Evolutionary conservation across 2,797 vertebrate species (phyloP).

Genomic region (Loris lydekkerianus): DNA sequence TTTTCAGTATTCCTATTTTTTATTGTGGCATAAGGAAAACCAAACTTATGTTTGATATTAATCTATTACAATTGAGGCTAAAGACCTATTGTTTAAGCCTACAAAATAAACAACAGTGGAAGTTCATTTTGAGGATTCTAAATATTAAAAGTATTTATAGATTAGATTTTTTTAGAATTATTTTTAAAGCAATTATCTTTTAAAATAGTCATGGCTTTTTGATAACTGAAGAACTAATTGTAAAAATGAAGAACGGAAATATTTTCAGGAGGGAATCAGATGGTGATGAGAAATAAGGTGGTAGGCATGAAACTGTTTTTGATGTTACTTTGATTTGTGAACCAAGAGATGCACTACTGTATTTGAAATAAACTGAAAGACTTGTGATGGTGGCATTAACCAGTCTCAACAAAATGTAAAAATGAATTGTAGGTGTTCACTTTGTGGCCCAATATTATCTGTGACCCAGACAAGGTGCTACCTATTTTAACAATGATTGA

Average conservation of each 20-base stretch:
- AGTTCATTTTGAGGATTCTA: background rate
- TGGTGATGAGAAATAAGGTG: background rate
- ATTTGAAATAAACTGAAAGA: constrained; percentile 1
- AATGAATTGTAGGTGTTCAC: background rate
- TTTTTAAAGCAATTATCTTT: background rate
- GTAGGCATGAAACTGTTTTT: background rate
- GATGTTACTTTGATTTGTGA: constrained; percentile 26
- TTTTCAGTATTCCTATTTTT: background rate
- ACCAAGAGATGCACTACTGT: background rate
- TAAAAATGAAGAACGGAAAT: background rate
- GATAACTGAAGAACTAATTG: background rate
- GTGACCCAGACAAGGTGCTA: background rate
- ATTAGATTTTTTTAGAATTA: background rate
- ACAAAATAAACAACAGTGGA: background rate
- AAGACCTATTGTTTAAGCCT: background rate
- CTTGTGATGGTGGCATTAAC: background rate
- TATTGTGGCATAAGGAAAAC: background rate
- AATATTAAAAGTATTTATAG: background rate
- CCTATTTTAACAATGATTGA: constrained; percentile 25
- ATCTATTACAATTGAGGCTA: background rate
- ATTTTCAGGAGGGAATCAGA: background rate
- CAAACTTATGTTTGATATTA: background rate
- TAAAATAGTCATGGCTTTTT: background rate
- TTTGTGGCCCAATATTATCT: background rate
- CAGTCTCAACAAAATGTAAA: background rate